Conservation (phyloP, 2,888 invertebrate species). For the Cataglyphis altisquamis region DNA sequence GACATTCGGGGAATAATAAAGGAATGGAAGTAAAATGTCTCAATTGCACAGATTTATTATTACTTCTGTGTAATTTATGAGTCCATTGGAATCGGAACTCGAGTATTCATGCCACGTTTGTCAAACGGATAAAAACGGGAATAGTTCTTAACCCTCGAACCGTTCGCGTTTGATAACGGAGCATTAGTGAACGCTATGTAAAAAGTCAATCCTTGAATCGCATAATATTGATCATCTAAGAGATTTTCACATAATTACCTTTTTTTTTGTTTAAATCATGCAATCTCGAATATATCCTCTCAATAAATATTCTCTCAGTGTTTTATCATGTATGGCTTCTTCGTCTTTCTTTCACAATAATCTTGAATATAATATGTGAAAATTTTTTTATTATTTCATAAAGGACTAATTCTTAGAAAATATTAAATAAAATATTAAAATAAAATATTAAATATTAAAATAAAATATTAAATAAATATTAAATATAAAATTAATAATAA, state of each 20-base stretch:
- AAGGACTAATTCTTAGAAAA: not conserved
- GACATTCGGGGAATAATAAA: constrained; percentile 35
- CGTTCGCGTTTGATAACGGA: constrained; percentile 28
- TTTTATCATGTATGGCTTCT: not conserved
- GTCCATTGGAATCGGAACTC: constrained; percentile 27
- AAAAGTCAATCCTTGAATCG: constrained; percentile 27
- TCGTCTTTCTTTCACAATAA: not conserved
- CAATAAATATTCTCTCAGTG: not conserved
- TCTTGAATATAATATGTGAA: not conserved
- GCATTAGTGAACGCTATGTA: constrained; percentile 12
- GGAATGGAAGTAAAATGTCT: constrained; percentile 42
- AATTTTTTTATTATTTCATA: not conserved
- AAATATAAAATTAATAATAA: no score
- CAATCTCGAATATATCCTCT: not conserved
- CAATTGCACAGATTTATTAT: constrained; percentile 50
- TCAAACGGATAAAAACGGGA: constrained; percentile 34
- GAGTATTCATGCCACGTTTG: constrained; percentile 36
- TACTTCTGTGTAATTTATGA: constrained; percentile 27
- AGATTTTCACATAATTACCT: not conserved
- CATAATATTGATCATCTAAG: not conserved
- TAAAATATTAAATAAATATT: no score
- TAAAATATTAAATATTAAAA: no score
- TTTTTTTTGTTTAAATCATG: not conserved
- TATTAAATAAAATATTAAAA: not conserved
- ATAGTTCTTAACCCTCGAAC: constrained; percentile 20